Evolutionary conservation across 2,113 vertebrate species (phyloP).

Genomic region (Coregonus clupeaformis): DNA sequence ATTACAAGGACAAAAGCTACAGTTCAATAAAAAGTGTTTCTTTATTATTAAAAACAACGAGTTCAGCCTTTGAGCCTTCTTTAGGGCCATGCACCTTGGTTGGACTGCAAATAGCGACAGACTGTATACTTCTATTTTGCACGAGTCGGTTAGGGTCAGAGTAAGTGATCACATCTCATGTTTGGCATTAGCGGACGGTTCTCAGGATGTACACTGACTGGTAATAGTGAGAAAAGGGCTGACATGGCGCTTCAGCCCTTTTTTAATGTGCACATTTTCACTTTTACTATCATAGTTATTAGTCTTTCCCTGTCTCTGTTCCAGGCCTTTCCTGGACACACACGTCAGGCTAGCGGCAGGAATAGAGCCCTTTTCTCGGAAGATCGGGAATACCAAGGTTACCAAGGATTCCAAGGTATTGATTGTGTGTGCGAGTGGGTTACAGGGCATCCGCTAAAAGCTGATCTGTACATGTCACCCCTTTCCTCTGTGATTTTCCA

Average conservation of each 20-base stretch:
- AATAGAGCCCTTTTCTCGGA: conserved; percentile 18
- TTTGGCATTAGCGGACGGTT: neutral
- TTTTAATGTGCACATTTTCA: conserved; percentile 35
- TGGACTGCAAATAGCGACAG: too few relatives aligned
- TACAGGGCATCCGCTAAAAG: neutral
- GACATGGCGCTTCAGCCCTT: conserved; percentile 23
- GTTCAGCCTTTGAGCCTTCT: too few relatives aligned
- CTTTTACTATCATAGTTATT: conserved; percentile 27
- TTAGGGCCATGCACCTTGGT: too few relatives aligned
- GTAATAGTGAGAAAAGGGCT: conserved; percentile 7
- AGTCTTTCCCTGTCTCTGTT: neutral
- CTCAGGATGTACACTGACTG: neutral
- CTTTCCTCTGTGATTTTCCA: neutral
- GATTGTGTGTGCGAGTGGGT: neutral
- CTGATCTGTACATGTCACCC: neutral
- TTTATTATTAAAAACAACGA: too few relatives aligned
- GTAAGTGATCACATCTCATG: neutral
- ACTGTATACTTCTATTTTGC: too few relatives aligned
- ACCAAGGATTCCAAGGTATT: neutral
- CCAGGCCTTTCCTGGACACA: conserved; percentile 14
- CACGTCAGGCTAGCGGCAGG: conserved; percentile 3
- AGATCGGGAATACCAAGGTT: neutral
- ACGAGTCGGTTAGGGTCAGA: too few relatives aligned
- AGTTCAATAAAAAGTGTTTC: too few relatives aligned
- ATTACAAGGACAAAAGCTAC: too few relatives aligned